Conservation (phyloP, 2,797 vertebrate species). For the Microctenopoma stevenorrisi region DNA sequence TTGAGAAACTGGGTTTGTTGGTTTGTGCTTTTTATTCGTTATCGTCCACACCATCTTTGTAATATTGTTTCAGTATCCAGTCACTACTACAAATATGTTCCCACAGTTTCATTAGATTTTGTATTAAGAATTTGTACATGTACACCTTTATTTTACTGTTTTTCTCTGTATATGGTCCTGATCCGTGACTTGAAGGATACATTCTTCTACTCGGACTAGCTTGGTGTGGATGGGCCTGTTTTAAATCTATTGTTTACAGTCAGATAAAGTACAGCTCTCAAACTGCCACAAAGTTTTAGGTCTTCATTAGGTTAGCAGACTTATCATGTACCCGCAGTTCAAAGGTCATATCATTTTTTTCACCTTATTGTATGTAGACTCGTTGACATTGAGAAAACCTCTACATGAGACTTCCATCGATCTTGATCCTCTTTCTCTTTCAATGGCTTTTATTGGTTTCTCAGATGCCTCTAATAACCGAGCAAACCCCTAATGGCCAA, state of each 20-base stretch:
- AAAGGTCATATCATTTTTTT: slow-evolving; percentile 56
- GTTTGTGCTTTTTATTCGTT: background rate
- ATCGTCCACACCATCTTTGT: too few relatives aligned
- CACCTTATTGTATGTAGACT: slow-evolving; percentile 21
- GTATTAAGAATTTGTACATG: too few relatives aligned
- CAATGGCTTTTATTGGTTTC: slow-evolving; percentile 71
- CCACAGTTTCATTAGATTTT: too few relatives aligned
- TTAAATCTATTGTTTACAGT: slow-evolving; percentile 3
- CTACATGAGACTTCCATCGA: slow-evolving; percentile 62
- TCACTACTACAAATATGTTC: background rate
- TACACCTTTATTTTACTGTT: too few relatives aligned
- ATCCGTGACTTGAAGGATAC: background rate
- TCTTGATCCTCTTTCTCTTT: slow-evolving; percentile 57
- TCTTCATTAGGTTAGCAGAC: slow-evolving; percentile 57
- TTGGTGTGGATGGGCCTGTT: background rate
- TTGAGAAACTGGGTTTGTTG: background rate
- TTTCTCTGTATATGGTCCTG: background rate
- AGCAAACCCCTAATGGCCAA: slow-evolving; percentile 80
- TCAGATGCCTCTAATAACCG: slow-evolving; percentile 81
- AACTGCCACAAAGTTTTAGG: slow-evolving; percentile 9
- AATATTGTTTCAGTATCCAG: background rate
- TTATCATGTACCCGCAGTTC: slow-evolving; percentile 42
- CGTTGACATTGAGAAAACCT: slow-evolving; percentile 45
- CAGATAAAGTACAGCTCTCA: background rate
- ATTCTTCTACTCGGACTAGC: background rate